Evolutionary conservation across 2,797 vertebrate genomes (phyloP), one percentile per base, ranked within the genome.

Genomic region (Macropodus opercularis): DNA sequence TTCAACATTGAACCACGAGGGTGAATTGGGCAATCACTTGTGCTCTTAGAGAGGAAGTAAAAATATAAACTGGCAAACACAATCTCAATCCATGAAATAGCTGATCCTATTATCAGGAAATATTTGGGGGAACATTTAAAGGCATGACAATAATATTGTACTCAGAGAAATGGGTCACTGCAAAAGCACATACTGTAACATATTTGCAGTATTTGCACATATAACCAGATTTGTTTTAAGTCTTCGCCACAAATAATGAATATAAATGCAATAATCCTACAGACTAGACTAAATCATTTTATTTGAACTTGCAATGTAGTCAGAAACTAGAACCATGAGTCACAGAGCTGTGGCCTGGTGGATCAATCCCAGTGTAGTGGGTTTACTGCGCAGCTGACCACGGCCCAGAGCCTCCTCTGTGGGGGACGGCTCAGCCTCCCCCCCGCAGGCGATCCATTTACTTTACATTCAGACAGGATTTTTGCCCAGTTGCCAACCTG

Each of bases 391-490:
- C 73, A 76, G 68, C 56, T 86, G 71, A 79, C 65, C 54, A 76
- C 63, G 72, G 77, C 69, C 74, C 72, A 78, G 63, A 65, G 68
- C 69, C 76, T 59, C 72, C 72, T 59, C n/a, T n/a, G 75, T 5
- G 49, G 55, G 74, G 64, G 51, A 70, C 5, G 62, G 63, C 58
- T 63, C 59, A 59, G 79, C 61, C 66, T 51, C 67, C 70, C 75
- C 48, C 52, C 67, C 57, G 65, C 24, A 58, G 65, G 73, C 57
- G 83, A 81, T 83, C 77, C 58, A 80, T 89, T 90, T 83, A 72
- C 72, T 85, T 79, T 72, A 82, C 78, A 91, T 87, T 81, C 80
- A 72, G 36, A 31, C 44, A 63, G 58, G 39, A 62, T 75, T 84
- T 85, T 76, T 79, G 74, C 72, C 69, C 63, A 50, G 42, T 61